phyloP scores from a whole-genome alignment of 1,140 invertebrate species.

The Drosophila kurseongensis region DNA sequence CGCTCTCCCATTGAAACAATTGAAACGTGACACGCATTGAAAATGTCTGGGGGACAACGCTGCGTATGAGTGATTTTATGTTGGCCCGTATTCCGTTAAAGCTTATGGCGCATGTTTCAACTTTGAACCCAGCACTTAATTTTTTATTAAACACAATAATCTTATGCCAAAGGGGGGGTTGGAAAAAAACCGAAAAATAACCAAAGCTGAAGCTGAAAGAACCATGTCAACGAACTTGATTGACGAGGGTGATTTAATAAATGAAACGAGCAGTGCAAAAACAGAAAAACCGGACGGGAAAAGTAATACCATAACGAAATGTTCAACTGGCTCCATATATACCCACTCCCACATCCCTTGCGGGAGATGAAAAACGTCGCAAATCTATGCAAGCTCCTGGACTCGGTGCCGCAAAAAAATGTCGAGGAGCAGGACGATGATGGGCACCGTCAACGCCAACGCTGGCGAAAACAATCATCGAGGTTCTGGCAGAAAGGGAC shows the following conservation, averaged over 20 bases:
- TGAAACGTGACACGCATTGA: constrained; percentile 73
- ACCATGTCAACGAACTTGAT: constrained; percentile 77
- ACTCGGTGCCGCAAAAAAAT: constrained; percentile 20
- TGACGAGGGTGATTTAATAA: constrained; percentile 82
- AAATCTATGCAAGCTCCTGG: constrained; percentile 53
- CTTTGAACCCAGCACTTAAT: constrained; percentile 76
- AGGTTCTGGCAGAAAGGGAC: constrained; percentile 20
- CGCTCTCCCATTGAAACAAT: constrained; percentile 65
- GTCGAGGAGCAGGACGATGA: constrained; percentile 22
- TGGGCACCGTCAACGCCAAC: constrained; percentile 34
- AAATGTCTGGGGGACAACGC: constrained; percentile 41
- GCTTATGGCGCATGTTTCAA: constrained; percentile 68
- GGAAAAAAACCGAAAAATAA: constrained; percentile 30
- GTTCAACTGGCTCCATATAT: constrained; percentile 26
- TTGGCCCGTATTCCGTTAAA: constrained; percentile 56
- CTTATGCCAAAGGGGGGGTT: constrained; percentile 16
- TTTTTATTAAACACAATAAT: constrained; percentile 81
- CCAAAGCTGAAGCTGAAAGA: constrained; percentile 49
- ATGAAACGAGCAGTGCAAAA: constrained; percentile 44
- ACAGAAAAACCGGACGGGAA: constrained; percentile 30
- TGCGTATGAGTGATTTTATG: constrained; percentile 68
- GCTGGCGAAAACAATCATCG: constrained; percentile 44
- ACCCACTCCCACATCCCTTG: constrained; percentile 5
- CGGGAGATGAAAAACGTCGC: constrained; percentile 24
- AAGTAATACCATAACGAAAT: constrained; percentile 56